These are phyloP conservation scores for Alectoris magna DNA, from an alignment of 2,797 vertebrate species.

Conservation along the genomic window DNA sequence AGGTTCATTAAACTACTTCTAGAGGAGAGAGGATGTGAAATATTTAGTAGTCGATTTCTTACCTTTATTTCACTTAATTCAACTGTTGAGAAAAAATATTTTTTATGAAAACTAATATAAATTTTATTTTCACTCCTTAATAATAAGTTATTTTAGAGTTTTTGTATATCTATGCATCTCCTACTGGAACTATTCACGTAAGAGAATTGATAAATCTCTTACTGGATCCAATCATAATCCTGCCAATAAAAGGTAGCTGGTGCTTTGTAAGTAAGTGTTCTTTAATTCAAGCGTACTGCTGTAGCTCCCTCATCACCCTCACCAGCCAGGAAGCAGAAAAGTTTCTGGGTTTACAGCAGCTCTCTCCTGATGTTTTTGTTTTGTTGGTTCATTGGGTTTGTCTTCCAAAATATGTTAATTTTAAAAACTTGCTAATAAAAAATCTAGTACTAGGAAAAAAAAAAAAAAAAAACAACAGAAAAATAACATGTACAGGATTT, in stretches of 20 bases:
- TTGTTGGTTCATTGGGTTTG: background rate
- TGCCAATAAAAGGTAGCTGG: background rate
- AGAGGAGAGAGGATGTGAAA: background rate
- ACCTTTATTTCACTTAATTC: background rate
- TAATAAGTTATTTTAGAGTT: background rate
- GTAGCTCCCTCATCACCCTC: background rate
- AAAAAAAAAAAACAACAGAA: too few relatives aligned
- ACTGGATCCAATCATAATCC: background rate
- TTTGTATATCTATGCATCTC: background rate
- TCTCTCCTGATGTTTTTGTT: background rate
- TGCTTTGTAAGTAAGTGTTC: background rate
- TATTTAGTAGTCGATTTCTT: background rate
- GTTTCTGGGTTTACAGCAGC: background rate
- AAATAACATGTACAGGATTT: background rate
- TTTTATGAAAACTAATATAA: background rate
- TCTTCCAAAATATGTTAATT: background rate
- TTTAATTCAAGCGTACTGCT: background rate
- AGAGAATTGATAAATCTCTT: background rate
- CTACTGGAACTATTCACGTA: background rate
- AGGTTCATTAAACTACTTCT: slow-evolving; percentile 8
- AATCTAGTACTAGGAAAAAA: background rate
- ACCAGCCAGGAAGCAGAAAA: background rate
- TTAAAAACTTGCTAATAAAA: background rate
- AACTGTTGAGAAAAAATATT: background rate
- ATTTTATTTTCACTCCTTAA: background rate